Evolutionary conservation across 2,113 vertebrate genomes (phyloP).

Genomic region (Gallinago media): DNA sequence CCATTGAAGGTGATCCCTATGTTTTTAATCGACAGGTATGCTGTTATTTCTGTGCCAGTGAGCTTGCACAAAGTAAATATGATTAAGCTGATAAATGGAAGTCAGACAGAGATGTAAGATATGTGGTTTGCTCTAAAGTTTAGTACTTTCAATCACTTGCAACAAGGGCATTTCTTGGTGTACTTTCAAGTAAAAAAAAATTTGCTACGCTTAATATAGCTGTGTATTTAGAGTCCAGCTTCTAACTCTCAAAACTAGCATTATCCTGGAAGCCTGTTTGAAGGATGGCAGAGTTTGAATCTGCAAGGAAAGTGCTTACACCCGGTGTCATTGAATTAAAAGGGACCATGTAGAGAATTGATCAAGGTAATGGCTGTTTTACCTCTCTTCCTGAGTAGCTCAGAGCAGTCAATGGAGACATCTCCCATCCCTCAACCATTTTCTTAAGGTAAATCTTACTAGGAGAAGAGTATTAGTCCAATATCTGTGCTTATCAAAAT

Average conservation of each 20-base stretch:
- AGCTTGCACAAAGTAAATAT: background rate
- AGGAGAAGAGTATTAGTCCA: background rate
- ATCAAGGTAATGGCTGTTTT: background rate
- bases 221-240: background rate
- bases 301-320: background rate
- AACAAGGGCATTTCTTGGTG: background rate
- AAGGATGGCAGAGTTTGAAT: background rate
- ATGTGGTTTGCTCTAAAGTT: background rate
- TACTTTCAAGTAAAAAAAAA: background rate
- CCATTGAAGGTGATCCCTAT: slow-evolving; percentile 16
- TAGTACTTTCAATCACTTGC: background rate
- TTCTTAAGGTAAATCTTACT: background rate
- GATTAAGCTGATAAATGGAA: background rate
- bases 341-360: accelerated
- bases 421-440: background rate
- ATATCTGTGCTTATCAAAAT: background rate
- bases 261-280: background rate
- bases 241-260: background rate
- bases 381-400: background rate
- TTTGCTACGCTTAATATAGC: background rate
- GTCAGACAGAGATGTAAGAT: background rate
- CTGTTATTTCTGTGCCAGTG: background rate
- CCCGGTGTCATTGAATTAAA: background rate
- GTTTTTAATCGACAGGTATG: background rate
- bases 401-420: background rate